Evolutionary conservation across 2,888 invertebrate genomes (phyloP), one percentile per base, ranked within the genome.

Genomic region (Melikaiella ostensackeni): DNA sequence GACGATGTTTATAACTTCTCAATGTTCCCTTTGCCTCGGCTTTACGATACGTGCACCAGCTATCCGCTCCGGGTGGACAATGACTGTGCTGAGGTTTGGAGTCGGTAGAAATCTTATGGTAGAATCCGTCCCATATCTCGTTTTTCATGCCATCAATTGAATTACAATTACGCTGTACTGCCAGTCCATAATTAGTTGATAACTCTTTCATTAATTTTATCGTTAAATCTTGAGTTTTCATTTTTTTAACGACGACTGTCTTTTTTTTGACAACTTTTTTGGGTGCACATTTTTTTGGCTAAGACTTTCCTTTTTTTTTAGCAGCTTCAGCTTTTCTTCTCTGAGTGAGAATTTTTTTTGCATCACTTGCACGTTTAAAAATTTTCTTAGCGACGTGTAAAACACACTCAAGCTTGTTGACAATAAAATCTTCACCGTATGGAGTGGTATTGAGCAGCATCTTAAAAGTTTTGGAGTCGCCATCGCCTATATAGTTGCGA

Each of bases 401-500:
- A 19, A 78, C 73, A 50, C 80, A 77, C 46, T 80, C 77, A 35
- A 50, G 30, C 16, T 80, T 81, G 62, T 78, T 64, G 4, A 80
- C 61, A 21, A 74, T 59, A 62, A 76, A 66, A 35, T 78, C 74
- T 73, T 78, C 77, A 38, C 77, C 74, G 63, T 81, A 82, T n/a
- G 77, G 76, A 42, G 9, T 13, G 50, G 74, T 57, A 76, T 80
- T 66, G 9, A 76, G 24, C 42, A 83, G 35, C 30, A 61, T 74
- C 73, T 77, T 81, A 55, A 81, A 81, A 35, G 83, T 83, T 46
- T 82, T 81, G 4, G 79, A 74, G 75, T 84, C 80, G n/a, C 81
- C 83, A 59, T 84, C 83, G 19, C 84, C 84, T 30, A 84, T 84
- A 73, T 84, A 83, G 42, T 46, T 74, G 33, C 66, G 74, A 33